Evolutionary conservation across 2,113 vertebrate genomes (phyloP), one percentile per base, ranked within the genome.

Genomic region (Apus apus): DNA sequence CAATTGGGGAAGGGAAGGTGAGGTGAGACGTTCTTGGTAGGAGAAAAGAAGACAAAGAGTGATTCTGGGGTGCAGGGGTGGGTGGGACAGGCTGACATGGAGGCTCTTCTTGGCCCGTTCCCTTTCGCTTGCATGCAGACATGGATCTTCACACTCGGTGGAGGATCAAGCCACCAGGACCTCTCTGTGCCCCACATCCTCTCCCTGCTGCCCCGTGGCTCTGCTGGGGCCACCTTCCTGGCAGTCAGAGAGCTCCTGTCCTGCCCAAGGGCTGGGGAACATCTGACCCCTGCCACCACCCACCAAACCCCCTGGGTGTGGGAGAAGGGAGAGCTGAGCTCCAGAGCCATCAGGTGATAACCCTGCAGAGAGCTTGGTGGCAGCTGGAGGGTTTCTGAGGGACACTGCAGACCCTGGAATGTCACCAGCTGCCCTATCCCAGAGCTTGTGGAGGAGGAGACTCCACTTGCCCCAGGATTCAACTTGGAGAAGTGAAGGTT

Each of bases 131-230:
- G 36, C 2, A 2, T 34, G 40, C 1, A 2, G 30, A 27, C 15
- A 0, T 2, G 51, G 38, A 29, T 58, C 32, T 32, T 30, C 30
- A 12, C 36, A 8, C 2, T 8, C 18, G 29, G 23, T 0, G 3
- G 45, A 58, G 72, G 38, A 45, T 40, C 23, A n/a, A 57, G 32
- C 12, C 0, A 13, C 12, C 15, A 5, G 25, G 51, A 40, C 32
- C 0, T 1, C 40, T 11, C 11, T 26, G 26, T 15, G 38, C 1
- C 32, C 18, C 29, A 3, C 1, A 1, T 36, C 26, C 34, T 17
- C 25, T 65, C 64, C 51, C 34, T 0, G 5, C 50, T 8, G 2
- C 26, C 60, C 51, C 14, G 8, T 0, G 3, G 54, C 54, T 62
- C 60, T 8, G 6, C 64, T 27, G 50, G 71, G 27, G 27, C 46